Conservation (phyloP, 1,140 invertebrate species). For the Sminthurinus signatus region DNA sequence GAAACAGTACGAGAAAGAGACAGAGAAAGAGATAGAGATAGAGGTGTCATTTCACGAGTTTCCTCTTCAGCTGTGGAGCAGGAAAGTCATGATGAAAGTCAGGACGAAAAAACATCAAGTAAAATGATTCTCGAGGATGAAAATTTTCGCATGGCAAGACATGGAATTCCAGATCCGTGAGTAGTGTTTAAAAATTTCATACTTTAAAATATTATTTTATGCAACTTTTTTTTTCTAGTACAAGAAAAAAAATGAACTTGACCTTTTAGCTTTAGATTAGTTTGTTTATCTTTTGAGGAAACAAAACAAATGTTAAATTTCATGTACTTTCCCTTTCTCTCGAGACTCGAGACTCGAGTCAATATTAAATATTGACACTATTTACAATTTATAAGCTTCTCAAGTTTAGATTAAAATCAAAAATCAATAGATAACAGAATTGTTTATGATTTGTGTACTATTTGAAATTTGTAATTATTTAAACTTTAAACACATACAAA, state of each 20-base stretch:
- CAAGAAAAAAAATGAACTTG: no score
- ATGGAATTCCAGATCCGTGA: conserved; percentile 2
- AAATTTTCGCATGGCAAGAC: not conserved
- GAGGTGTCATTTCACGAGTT: not conserved
- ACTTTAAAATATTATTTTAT: not conserved
- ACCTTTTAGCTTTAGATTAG: no score
- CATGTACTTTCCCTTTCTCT: no score
- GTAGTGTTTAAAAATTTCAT: not conserved
- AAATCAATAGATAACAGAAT: not conserved
- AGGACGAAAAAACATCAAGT: not conserved
- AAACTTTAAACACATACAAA: not conserved
- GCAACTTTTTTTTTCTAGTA: no score
- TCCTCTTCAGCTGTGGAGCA: not conserved
- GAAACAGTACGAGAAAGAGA: not conserved
- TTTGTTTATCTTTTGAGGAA: no score
- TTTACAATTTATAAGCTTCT: no score
- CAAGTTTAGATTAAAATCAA: not conserved
- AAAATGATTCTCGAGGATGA: conserved; percentile 6
- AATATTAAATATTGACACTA: no score
- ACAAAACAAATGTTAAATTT: no score
- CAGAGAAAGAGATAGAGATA: not conserved
- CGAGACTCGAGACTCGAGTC: no score
- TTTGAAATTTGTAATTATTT: not conserved
- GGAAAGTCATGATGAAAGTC: not conserved
- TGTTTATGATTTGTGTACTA: not conserved